Percentiles rank a stretch among this genome's conserved stretches.
Evolutionary conservation across 2,888 invertebrate species (phyloP).

Genomic region (Electrophaes corylata): DNA sequence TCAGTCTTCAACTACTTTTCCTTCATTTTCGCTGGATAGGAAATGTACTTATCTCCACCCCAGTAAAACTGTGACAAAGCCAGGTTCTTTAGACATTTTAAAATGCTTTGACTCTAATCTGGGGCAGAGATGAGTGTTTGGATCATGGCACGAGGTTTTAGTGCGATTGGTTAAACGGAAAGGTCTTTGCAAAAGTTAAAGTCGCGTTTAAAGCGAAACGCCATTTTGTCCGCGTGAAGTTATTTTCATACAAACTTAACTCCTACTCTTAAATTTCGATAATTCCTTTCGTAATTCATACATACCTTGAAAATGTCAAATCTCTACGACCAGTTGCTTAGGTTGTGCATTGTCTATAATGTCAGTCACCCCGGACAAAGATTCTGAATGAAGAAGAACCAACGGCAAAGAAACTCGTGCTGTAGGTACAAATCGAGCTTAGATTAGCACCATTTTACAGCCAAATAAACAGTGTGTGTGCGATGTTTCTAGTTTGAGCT

Average conservation of each 20-base stretch:
- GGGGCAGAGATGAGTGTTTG: neutral
- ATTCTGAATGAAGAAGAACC: neutral
- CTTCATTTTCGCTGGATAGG: neutral
- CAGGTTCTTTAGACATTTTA: neutral
- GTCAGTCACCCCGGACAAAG: too few species aligned
- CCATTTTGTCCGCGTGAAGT: too few species aligned
- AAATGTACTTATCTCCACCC: neutral
- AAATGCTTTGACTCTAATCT: neutral
- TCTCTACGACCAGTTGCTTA: too few species aligned
- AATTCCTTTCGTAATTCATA: too few species aligned
- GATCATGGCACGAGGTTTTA: neutral
- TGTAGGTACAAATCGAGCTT: neutral
- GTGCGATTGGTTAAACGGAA: neutral
- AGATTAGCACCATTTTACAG: neutral
- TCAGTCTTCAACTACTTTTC: conserved; percentile 6
- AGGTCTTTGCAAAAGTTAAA: neutral
- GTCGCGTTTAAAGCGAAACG: too few species aligned
- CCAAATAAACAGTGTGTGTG: neutral
- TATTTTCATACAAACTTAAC: too few species aligned
- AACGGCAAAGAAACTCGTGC: neutral
- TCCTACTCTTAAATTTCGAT: too few species aligned
- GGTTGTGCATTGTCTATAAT: too few species aligned
- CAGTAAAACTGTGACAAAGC: neutral
- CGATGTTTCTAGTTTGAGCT: neutral
- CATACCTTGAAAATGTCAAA: too few species aligned